Evolutionary conservation across 2,888 invertebrate genomes (phyloP), one percentile per base, ranked within the genome.

Genomic region (Schizaphis graminum): DNA sequence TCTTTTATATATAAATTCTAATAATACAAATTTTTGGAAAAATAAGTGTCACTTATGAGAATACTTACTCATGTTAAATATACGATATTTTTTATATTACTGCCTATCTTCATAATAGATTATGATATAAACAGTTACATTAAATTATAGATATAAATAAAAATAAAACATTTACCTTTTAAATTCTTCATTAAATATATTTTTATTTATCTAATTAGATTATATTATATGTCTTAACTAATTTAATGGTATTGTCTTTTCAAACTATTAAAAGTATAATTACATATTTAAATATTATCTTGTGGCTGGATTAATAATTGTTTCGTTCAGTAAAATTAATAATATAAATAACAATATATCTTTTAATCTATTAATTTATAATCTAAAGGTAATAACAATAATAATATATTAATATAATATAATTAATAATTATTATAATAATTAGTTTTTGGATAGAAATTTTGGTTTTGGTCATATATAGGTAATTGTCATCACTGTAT

Each of bases 341-440:
- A 87, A 88, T 88, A 67, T 88, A 77, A 86, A 90, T 90, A 90
- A 94, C 90, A 91, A 89, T 93, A 89, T 35, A 90, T 90, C 77
- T 77, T 90, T 90, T 90, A 89, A 84, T 89, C 89, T 89, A 84
- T 89, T 93, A 11, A 56, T 93, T 93, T 89, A 89, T 89, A 93
- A 89, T 90, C 94, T 94, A 94, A 91, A 94, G 57, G 89, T 90
- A 86, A 86, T 94, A 94, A 94, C 94, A 94, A 94, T 93, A 92
- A 92, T 91, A 91, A 89, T 94, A 94, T 57, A 94, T 94, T 86
- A 94, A 85, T 90, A 90, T 94, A 90, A 44, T 89, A 94, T 93
- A 93, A 44, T 89, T 57, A 47, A 44, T 57, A 57, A 41, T 47
- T 92, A 92, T 87, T 92, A 8, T 86, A 92, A 84, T 85, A 47